Conservation (phyloP, 2,113 vertebrate species). For the Crotalus horridus region DNA sequence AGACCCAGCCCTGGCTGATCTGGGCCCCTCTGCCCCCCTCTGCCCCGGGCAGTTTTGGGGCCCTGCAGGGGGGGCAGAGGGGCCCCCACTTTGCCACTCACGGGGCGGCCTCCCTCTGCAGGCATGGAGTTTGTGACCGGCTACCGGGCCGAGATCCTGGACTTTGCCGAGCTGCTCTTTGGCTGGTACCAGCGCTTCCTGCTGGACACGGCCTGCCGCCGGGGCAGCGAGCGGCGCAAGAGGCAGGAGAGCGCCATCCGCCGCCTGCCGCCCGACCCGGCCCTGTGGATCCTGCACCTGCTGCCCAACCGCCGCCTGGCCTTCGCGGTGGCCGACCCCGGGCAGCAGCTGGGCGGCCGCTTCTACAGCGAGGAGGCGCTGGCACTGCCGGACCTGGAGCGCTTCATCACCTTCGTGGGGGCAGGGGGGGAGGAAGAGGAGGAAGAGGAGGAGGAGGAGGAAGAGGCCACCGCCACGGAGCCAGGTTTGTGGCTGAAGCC, state of each 20-base stretch:
- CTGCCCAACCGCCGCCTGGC: slow-evolving; percentile 53
- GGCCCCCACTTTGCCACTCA: background rate
- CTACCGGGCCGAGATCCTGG: slow-evolving; percentile 64
- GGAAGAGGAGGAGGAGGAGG: slow-evolving; percentile 19
- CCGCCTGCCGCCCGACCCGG: slow-evolving; percentile 52
- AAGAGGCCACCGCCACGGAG: background rate
- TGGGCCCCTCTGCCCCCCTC: background rate
- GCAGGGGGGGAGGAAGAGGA: slow-evolving; percentile 47
- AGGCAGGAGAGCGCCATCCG: slow-evolving; percentile 54
- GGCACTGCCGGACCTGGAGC: slow-evolving; percentile 53
- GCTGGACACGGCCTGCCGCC: slow-evolving; percentile 10
- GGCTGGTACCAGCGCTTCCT: slow-evolving; percentile 59
- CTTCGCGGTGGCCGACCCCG: slow-evolving; percentile 16
- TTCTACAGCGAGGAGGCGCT: slow-evolving; percentile 59
- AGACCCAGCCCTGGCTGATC: too few relatives aligned
- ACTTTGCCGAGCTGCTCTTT: slow-evolving; percentile 60
- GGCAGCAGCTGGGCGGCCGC: slow-evolving; percentile 26
- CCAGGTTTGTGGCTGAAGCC: background rate
- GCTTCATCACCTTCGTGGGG: slow-evolving; percentile 60
- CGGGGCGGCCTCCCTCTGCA: background rate
- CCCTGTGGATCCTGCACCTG: slow-evolving; percentile 63
- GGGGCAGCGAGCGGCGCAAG: slow-evolving; percentile 30
- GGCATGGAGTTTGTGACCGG: slow-evolving; percentile 68
- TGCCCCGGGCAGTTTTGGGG: background rate
- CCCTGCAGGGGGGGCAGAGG: background rate